Evolutionary conservation across 2,797 vertebrate species (phyloP).

Genomic region (Pogoniulus pusillus): DNA sequence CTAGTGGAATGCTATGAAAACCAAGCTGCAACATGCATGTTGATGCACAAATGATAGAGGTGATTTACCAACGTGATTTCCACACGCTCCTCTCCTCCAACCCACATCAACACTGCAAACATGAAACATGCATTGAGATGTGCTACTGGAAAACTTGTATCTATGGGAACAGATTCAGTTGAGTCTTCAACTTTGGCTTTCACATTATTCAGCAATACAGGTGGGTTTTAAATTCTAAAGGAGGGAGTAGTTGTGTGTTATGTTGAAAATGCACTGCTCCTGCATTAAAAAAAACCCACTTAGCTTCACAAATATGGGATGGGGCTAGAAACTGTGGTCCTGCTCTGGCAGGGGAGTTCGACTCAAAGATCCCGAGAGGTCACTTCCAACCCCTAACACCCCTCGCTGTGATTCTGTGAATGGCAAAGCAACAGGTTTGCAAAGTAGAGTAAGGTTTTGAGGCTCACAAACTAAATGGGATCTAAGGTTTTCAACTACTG

Average conservation of each 20-base stretch:
- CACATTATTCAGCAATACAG: neutral
- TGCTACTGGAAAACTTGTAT: neutral
- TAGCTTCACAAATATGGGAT: neutral
- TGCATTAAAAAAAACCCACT: neutral
- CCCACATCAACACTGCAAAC: neutral
- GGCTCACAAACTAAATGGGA: neutral
- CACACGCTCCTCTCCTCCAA: neutral
- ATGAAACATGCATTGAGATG: neutral
- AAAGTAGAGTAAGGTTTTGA: neutral
- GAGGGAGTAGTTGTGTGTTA: neutral
- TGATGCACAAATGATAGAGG: neutral
- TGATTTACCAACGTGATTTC: neutral
- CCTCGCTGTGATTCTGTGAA: neutral
- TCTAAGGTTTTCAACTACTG: neutral
- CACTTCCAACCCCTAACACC: too few species aligned
- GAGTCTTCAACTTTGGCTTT: neutral
- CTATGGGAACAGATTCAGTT: neutral
- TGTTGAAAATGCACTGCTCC: neutral
- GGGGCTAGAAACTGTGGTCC: too few species aligned
- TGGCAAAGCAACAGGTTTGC: neutral
- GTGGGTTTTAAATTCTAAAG: neutral
- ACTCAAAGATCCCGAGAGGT: too few species aligned
- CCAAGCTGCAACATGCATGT: constrained; percentile 5
- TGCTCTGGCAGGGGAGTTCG: too few species aligned
- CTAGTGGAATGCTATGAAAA: constrained; percentile 22